phyloP scores from a whole-genome alignment of 2,888 invertebrate species.

The Orchestes rusci region DNA sequence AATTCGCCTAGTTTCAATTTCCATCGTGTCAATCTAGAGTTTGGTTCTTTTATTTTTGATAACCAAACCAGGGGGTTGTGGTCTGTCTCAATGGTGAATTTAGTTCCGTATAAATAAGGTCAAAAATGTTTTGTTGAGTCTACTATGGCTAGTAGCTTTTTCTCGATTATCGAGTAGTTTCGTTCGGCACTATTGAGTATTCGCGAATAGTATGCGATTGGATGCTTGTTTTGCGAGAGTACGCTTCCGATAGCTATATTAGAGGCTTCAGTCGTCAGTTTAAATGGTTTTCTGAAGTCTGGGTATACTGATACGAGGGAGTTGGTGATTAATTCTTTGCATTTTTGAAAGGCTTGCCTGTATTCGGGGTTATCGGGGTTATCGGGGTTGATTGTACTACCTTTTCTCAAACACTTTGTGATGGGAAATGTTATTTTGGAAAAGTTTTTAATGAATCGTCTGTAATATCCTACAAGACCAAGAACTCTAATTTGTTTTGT shows the following conservation, averaged over 20 bases:
- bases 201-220: constrained; percentile 4
- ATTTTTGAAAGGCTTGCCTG: constrained; percentile 6
- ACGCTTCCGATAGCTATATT: constrained; percentile 11
- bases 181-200: constrained; percentile 2
- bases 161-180: constrained; percentile 14
- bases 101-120: constrained; percentile 10
- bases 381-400: not conserved
- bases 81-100: constrained; percentile 9
- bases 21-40: constrained; percentile 5
- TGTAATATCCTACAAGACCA: constrained; percentile 2
- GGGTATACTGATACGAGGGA: constrained; percentile 26
- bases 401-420: constrained; percentile 3
- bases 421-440: constrained; percentile 2
- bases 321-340: constrained; percentile 17
- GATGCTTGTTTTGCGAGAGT: constrained; percentile 8
- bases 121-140: constrained; percentile 26
- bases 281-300: constrained; percentile 21
- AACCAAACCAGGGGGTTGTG: constrained; percentile 11
- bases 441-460: constrained; percentile 8
- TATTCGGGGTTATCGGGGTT: constrained; percentile 2
- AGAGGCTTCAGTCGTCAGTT: constrained; percentile 6
- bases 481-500: constrained; percentile 1
- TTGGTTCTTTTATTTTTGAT: constrained; percentile 12
- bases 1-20: constrained; percentile 18
- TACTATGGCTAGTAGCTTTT: constrained; percentile 18